Percentiles rank a stretch among this genome's conserved stretches.
Conservation (phyloP, 2,797 vertebrate genomes). For the Delichon dasypus region DNA sequence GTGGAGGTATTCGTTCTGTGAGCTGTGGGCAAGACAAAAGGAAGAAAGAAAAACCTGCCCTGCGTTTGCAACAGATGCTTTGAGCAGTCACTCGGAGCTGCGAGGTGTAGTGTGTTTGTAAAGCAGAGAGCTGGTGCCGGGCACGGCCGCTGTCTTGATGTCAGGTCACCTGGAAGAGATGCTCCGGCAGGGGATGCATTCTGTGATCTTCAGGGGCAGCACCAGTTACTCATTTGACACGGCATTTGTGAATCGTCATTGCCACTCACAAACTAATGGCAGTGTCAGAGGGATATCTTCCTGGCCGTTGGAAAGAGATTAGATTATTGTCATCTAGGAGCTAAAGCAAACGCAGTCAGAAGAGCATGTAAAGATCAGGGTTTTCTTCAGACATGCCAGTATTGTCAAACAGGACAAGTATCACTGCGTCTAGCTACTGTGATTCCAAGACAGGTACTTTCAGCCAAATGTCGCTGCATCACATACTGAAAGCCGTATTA, state of each 20-base stretch:
- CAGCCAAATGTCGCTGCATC: background rate
- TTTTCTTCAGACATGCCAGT: background rate
- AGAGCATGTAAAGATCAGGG: background rate
- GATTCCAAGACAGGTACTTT: background rate
- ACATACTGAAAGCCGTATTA: background rate
- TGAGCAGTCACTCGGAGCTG: background rate
- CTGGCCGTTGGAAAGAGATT: background rate
- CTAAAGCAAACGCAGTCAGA: background rate
- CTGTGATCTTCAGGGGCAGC: background rate
- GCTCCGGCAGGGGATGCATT: background rate
- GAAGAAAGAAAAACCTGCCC: background rate
- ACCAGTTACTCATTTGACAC: background rate
- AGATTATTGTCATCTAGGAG: background rate
- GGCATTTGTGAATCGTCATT: background rate
- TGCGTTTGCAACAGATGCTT: background rate
- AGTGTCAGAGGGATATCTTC: background rate
- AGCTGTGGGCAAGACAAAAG: constrained; percentile 25
- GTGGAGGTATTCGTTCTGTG: background rate
- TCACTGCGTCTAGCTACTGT: background rate
- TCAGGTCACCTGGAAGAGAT: background rate
- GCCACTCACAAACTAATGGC: background rate
- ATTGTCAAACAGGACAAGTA: background rate
- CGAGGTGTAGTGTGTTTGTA: background rate
- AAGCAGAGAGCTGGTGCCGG: background rate
- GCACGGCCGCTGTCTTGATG: background rate